Conservation (phyloP, 2,888 invertebrate species). For the Nowickia ferox region DNA sequence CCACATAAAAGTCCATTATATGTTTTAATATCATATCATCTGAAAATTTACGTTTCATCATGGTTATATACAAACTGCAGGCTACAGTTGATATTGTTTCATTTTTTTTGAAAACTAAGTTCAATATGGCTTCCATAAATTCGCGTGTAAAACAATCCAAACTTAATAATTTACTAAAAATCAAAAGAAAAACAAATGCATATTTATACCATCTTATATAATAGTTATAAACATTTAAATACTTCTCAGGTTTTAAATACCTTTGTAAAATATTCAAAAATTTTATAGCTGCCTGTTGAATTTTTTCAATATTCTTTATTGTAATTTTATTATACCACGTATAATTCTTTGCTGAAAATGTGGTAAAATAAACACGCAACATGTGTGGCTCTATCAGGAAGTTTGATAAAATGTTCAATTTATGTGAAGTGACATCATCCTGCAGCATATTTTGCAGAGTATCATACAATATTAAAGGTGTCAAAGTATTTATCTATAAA, state of each 20-base stretch:
- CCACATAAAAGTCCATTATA: conserved; percentile 66
- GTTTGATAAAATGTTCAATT: conserved; percentile 48
- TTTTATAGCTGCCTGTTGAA: conserved; percentile 52
- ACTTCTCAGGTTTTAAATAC: conserved; percentile 29
- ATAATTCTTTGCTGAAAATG: conserved; percentile 31
- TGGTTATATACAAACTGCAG: conserved; percentile 62
- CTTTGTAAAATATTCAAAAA: conserved; percentile 69
- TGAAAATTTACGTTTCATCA: conserved; percentile 67
- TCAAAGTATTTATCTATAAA: conserved; percentile 37
- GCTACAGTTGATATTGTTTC: conserved; percentile 34
- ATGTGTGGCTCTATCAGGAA: conserved; percentile 53
- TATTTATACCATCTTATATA: background rate
- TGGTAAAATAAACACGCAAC: conserved; percentile 52
- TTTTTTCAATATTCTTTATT: conserved; percentile 37
- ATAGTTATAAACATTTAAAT: background rate
- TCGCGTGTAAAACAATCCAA: conserved; percentile 69
- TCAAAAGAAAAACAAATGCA: background rate
- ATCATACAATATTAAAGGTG: conserved; percentile 44
- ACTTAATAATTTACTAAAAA: conserved; percentile 66
- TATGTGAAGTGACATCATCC: background rate
- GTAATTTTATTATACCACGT: conserved; percentile 41
- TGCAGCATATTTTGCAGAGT: conserved; percentile 39
- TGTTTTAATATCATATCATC: conserved; percentile 67
- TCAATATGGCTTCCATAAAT: conserved; percentile 66
- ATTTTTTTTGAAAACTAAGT: conserved; percentile 52